Percentiles rank a stretch among this genome's conserved stretches.
Evolutionary conservation across 2,113 vertebrate genomes (phyloP).

Genomic region (Microcebus jonahi): DNA sequence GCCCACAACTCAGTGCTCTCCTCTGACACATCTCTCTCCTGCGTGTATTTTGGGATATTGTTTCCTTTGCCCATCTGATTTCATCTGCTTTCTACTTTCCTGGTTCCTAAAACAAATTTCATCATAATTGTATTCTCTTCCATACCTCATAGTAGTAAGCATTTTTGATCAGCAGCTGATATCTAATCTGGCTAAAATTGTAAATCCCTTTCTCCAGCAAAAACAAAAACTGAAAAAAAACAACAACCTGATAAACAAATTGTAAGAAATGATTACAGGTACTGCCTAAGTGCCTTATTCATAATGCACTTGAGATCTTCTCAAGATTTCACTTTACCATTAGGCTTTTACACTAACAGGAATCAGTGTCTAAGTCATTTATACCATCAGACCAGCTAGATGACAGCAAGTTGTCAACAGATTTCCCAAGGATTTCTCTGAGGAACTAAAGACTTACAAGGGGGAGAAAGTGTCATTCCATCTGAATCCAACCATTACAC

Average conservation of each 20-base stretch:
- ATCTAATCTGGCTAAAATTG: background rate
- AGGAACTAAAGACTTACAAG: slow-evolving; percentile 15
- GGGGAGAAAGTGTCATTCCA: slow-evolving; percentile 14
- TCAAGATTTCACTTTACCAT: background rate
- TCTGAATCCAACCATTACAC: slow-evolving; percentile 47
- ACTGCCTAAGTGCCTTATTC: background rate
- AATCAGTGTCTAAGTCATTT: slow-evolving; percentile 46
- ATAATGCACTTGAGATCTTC: background rate
- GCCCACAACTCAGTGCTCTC: background rate
- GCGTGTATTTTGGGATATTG: background rate
- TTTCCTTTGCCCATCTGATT: background rate
- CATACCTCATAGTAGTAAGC: background rate
- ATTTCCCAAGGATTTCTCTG: slow-evolving; percentile 45
- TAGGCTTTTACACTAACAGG: background rate
- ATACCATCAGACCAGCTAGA: background rate
- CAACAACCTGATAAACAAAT: background rate
- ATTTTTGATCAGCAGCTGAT: background rate
- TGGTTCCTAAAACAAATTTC: background rate
- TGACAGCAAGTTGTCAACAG: slow-evolving; percentile 55
- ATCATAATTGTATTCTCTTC: background rate
- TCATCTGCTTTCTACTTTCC: background rate
- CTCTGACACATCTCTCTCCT: background rate
- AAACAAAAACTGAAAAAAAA: background rate
- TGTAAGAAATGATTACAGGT: background rate
- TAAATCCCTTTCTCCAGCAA: background rate